Percentiles rank a stretch among this genome's conserved stretches.
Conservation (phyloP, 2,797 vertebrate species). For the Columba guinea region DNA sequence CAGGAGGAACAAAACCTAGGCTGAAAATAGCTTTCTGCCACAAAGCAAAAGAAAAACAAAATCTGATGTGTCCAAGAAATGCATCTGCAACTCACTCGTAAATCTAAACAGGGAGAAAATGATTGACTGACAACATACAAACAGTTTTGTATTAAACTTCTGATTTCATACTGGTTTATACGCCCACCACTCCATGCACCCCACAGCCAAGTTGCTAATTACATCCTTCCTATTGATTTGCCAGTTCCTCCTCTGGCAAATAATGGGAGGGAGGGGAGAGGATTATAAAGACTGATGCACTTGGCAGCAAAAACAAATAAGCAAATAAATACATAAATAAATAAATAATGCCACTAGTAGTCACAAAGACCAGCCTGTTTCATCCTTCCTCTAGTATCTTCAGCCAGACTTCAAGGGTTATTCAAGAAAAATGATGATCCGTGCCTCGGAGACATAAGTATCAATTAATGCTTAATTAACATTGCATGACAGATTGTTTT, state of each 20-base stretch:
- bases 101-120: neutral
- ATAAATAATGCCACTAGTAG: neutral
- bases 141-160: neutral
- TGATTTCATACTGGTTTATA: neutral
- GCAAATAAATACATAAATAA: conserved; percentile 24
- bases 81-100: neutral
- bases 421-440: neutral
- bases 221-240: conserved; percentile 29
- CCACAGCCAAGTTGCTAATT: neutral
- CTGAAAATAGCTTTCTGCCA: conserved; percentile 27
- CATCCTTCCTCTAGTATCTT: neutral
- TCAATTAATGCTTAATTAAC: conserved; percentile 55
- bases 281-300: neutral
- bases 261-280: neutral
- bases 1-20: neutral
- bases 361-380: neutral
- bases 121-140: neutral
- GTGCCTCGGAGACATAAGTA: neutral
- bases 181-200: neutral
- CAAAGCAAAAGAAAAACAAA: neutral
- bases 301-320: conserved; percentile 36
- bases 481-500: conserved; percentile 20
- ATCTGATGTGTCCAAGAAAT: neutral
- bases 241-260: conserved; percentile 17
- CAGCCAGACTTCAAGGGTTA: conserved; percentile 9